Percentiles rank a stretch among this genome's conserved stretches.
Evolutionary conservation across 2,888 invertebrate genomes (phyloP).

Genomic region (Colletes collaris): DNA sequence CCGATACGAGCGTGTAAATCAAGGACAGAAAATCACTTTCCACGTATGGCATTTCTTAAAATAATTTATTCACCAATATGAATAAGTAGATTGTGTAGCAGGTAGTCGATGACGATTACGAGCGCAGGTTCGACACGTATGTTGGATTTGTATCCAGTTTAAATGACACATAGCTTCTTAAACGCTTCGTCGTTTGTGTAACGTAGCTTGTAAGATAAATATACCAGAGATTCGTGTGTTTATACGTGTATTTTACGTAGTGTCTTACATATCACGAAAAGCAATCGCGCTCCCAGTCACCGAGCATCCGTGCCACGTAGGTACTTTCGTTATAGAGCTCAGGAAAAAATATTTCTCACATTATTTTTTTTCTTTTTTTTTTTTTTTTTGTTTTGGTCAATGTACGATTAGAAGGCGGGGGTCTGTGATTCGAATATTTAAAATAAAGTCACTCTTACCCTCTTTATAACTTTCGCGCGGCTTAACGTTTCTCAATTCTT

Average conservation of each 20-base stretch:
- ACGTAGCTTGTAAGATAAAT: not conserved
- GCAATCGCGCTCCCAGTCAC: constrained; percentile 24
- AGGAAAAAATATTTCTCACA: constrained; percentile 61
- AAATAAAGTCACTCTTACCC: not conserved
- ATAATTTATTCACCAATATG: constrained; percentile 78
- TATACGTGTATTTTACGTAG: constrained; percentile 1
- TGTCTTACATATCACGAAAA: constrained; percentile 19
- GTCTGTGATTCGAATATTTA: constrained; percentile 9
- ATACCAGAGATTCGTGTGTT: constrained; percentile 16
- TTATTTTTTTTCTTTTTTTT: no score
- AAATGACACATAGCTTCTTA: constrained; percentile 17
- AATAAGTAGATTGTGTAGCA: constrained; percentile 73
- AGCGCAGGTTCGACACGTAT: constrained; percentile 39
- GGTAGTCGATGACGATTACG: constrained; percentile 42
- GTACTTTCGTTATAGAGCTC: constrained; percentile 43
- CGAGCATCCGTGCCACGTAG: constrained; percentile 26
- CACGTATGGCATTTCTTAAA: constrained; percentile 66
- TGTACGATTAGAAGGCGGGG: constrained; percentile 12
- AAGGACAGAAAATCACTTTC: constrained; percentile 18
- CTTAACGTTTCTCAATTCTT: not conserved
- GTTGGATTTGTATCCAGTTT: constrained; percentile 14
- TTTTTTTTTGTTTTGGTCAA: constrained; percentile 12
- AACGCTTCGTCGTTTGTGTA: not conserved
- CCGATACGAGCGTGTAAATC: no score
- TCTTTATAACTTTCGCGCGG: not conserved